A percentile compares a stretch with the other conserved stretches of the same genome.
These are phyloP conservation scores for Drosophila recens DNA, from an alignment of 2,888 invertebrate genomes.

Conservation along the genomic window DNA sequence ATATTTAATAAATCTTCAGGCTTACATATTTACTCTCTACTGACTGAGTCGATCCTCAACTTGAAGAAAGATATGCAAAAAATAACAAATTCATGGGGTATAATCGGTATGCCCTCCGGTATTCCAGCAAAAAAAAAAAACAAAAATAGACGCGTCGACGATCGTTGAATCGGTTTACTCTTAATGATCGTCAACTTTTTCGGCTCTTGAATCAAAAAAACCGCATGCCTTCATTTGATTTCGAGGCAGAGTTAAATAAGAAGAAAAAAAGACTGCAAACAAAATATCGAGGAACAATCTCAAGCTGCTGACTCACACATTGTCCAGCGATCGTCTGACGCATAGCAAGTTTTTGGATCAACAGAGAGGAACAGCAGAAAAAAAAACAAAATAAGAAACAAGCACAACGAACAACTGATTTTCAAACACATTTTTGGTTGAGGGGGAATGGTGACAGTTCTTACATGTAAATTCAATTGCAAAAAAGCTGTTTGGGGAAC, in stretches of 20 bases:
- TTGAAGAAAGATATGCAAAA: background rate
- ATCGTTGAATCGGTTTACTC: constrained; percentile 28
- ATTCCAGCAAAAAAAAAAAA: constrained; percentile 6
- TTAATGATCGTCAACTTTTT: constrained; percentile 41
- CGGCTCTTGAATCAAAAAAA: constrained; percentile 29
- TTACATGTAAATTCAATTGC: constrained; percentile 42
- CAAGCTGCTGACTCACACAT: constrained; percentile 46
- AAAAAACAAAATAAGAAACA: constrained; percentile 7
- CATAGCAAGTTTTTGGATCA: constrained; percentile 50
- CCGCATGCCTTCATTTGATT: constrained; percentile 31
- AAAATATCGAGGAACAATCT: constrained; percentile 45
- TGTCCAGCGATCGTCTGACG: constrained; percentile 48
- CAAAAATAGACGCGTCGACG: constrained; percentile 28
- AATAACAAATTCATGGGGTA: constrained; percentile 18
- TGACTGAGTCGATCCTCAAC: constrained; percentile 1
- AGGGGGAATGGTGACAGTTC: constrained; percentile 28
- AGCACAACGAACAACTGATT: constrained; percentile 31
- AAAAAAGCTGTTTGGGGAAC: constrained; percentile 49
- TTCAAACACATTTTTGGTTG: constrained; percentile 27
- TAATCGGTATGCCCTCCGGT: constrained; percentile 23
- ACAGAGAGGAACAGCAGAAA: constrained; percentile 1
- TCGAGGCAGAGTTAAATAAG: constrained; percentile 14
- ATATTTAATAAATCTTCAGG: background rate
- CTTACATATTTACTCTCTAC: background rate
- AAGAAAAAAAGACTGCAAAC: constrained; percentile 29